Base-by-base conservation (phyloP, 2,797 vertebrate species). In the Buceros bicornis region DNA sequence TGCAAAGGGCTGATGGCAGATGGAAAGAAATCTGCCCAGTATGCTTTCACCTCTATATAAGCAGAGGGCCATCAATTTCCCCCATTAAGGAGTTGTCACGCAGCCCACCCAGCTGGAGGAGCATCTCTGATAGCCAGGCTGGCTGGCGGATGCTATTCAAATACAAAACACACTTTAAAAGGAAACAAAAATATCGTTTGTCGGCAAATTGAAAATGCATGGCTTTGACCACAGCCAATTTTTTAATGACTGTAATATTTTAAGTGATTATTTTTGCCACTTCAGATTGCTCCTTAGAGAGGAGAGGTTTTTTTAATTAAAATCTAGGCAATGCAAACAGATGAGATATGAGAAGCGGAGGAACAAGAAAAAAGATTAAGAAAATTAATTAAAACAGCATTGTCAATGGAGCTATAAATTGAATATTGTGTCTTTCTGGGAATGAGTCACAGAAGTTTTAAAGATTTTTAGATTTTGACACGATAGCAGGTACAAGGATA, bases 191-290 rank as follows among this genome's bases (percentile, higher is more conserved):
- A 97, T 97, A 97, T 97, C 91, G 15, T 98, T 98, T 98, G 96
- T 96, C 97, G 95, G 97, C 97, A 98, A 98, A 98, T 97, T 98
- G 98, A 98, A 98, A 98, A 98, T 97, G 95, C 92, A 89, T 85
- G 94, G 89, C 96, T 97, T 97, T 95, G 85, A 97, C 96, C 43
- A n/a, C 96, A 97, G 97, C 98, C 98, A 98, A 97, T 97, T 98
- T 98, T 98, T 97, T 98, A 98, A 98, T 98, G 98, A 97, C 98
- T 97, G 97, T 98, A 98, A 98, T 98, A 98, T 98, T 98, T 98
- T 98, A 98, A 98, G 97, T 98, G 97, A 98, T 98, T 98, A 98
- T 98, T 98, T 98, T 98, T 98, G 97, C 98, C 96, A 98, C 97
- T 98, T 98, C 95, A 96, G 95, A 98, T 96, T 95, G 95, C 96